These are phyloP conservation scores for Galbula dea DNA, from an alignment of 2,113 vertebrate species.

Conservation along the genomic window DNA sequence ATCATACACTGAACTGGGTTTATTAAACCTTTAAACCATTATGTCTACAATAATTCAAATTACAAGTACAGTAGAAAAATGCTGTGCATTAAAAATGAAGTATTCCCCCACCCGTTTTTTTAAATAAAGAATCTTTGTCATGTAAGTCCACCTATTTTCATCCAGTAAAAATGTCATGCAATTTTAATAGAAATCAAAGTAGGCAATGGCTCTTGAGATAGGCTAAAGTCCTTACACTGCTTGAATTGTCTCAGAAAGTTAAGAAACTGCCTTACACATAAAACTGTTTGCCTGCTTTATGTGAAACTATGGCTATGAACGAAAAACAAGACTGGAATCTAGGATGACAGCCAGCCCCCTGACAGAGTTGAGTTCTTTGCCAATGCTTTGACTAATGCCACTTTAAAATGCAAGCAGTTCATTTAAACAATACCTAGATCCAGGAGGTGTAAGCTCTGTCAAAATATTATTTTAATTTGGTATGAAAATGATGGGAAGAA, in stretches of 20 bases:
- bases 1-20: fast-evolving
- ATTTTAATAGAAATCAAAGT: neutral
- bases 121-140: neutral
- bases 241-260: neutral
- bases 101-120: neutral
- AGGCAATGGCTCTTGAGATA: neutral
- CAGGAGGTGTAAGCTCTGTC: neutral
- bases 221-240: neutral
- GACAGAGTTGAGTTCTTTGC: neutral
- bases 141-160: neutral
- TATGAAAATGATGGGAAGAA: neutral
- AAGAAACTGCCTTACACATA: neutral
- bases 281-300: neutral
- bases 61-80: neutral
- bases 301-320: neutral
- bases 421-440: neutral
- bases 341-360: neutral
- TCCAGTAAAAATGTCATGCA: neutral
- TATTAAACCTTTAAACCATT: neutral
- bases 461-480: neutral
- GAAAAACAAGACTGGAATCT: neutral
- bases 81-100: neutral
- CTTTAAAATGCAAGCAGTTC: neutral
- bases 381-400: neutral
- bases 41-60: neutral